Conservation (phyloP, 2,113 vertebrate species). For the Euleptes europaea region DNA sequence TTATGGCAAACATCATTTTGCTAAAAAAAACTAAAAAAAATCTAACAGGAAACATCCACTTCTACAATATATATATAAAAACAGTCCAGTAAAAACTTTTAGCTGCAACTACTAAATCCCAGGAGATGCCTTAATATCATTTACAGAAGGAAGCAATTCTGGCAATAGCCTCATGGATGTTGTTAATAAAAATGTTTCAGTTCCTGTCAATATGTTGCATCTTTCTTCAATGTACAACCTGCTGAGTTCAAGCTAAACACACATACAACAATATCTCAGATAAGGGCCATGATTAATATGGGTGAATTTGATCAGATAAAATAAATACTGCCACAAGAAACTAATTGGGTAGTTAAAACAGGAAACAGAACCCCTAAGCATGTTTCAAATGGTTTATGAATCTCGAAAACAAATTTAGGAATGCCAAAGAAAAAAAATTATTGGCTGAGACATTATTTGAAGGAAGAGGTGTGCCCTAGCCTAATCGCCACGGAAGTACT, state of each 20-base stretch:
- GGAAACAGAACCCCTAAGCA: background rate
- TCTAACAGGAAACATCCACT: background rate
- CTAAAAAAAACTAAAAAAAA: background rate
- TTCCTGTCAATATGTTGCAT: slow-evolving; percentile 16
- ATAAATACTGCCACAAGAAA: background rate
- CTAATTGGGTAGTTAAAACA: background rate
- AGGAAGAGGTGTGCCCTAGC: background rate
- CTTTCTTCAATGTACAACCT: slow-evolving; percentile 17
- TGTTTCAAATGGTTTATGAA: background rate
- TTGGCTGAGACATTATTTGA: background rate
- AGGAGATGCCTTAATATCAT: slow-evolving; percentile 7
- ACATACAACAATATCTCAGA: background rate
- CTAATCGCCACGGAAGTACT: background rate
- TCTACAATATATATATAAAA: background rate
- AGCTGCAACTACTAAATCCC: slow-evolving; percentile 5
- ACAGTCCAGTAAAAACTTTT: background rate
- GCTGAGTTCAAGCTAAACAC: background rate
- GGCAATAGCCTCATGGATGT: slow-evolving; percentile 22
- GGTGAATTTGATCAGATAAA: background rate
- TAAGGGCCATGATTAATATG: slow-evolving; percentile 4
- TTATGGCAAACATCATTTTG: background rate
- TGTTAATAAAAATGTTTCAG: slow-evolving; percentile 26
- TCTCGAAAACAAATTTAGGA: background rate
- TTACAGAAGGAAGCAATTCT: slow-evolving; percentile 18
- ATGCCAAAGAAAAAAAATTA: background rate